Percentiles rank a stretch among this genome's conserved stretches.
Conservation (phyloP, 2,113 vertebrate species). For the Scalopus aquaticus region DNA sequence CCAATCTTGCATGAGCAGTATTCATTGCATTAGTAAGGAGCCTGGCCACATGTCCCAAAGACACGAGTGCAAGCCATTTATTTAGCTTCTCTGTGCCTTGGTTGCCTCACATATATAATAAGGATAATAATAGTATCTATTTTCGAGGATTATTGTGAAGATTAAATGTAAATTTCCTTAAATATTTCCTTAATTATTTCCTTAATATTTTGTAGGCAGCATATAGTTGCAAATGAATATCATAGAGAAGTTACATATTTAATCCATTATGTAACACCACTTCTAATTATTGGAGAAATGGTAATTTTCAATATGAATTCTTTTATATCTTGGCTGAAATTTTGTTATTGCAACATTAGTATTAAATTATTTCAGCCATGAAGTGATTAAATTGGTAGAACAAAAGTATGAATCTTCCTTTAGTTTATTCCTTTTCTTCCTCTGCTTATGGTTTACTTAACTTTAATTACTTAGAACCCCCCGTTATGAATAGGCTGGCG, state of each 20-base stretch:
- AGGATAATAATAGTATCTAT: background rate
- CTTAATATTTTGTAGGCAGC: background rate
- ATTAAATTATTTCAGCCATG: background rate
- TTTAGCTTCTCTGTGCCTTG: background rate
- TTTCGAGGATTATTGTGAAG: background rate
- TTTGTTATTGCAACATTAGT: too few species aligned
- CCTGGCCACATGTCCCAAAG: too few species aligned
- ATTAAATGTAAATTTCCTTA: background rate
- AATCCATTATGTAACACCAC: background rate
- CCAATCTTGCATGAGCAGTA: background rate
- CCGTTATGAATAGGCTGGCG: background rate
- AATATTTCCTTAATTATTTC: background rate
- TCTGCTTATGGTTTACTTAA: background rate
- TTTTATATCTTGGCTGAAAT: background rate
- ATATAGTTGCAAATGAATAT: background rate
- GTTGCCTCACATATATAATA: background rate
- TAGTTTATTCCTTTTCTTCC: background rate
- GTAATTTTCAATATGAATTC: background rate
- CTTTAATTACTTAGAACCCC: background rate
- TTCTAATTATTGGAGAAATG: background rate
- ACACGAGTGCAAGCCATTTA: accelerated
- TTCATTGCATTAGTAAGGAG: background rate
- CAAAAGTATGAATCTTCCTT: background rate
- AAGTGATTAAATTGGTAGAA: background rate
- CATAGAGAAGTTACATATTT: background rate